Evolutionary conservation across 2,113 vertebrate genomes (phyloP).

Genomic region (Nettapus auritus): DNA sequence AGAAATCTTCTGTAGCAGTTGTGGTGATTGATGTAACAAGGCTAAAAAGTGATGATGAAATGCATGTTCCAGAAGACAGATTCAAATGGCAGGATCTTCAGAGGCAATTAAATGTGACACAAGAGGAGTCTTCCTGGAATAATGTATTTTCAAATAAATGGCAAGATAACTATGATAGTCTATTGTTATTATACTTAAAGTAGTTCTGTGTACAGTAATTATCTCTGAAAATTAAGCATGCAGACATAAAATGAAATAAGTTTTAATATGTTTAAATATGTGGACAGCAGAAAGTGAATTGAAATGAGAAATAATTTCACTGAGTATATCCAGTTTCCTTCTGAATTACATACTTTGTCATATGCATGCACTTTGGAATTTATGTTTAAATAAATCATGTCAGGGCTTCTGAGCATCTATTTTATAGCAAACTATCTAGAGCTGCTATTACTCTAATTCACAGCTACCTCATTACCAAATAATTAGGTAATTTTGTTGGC

Average conservation of each 20-base stretch:
- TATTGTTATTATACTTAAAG: constrained; percentile 60
- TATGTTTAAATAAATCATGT: background rate
- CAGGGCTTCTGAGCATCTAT: background rate
- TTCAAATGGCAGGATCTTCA: constrained; percentile 82
- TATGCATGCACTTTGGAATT: background rate
- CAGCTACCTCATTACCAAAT: background rate
- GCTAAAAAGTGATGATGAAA: constrained; percentile 85
- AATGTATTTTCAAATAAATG: constrained; percentile 76
- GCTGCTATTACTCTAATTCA: background rate
- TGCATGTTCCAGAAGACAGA: constrained; percentile 79
- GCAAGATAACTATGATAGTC: constrained; percentile 59
- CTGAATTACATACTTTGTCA: background rate
- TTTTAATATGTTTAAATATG: background rate
- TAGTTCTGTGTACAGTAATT: constrained; percentile 60
- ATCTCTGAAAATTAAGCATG: constrained; percentile 47
- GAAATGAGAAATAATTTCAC: background rate
- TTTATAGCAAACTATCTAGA: background rate
- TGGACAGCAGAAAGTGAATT: background rate
- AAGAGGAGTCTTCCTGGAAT: constrained; percentile 73
- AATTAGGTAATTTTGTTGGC: background rate
- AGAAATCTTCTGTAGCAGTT: constrained; percentile 80
- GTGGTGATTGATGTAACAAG: constrained; percentile 86
- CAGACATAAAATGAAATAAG: constrained; percentile 20
- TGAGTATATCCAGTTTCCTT: background rate
- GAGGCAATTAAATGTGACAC: constrained; percentile 82